Conservation (phyloP, 1,140 invertebrate species). For the Homarus americanus region DNA sequence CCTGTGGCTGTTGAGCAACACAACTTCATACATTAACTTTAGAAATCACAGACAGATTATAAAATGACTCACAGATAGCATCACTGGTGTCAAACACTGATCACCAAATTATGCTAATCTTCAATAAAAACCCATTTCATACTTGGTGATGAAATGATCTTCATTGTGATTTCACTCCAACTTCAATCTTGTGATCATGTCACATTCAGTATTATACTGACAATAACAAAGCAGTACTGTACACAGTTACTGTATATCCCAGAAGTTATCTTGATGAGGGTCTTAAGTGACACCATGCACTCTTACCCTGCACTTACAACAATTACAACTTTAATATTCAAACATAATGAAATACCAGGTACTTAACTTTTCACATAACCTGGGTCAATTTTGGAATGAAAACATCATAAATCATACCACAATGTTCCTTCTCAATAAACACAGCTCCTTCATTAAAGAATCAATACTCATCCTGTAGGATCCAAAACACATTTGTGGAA, state of each 20-base stretch:
- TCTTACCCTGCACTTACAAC: background rate
- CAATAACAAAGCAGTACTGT: background rate
- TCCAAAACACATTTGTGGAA: background rate
- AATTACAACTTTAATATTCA: background rate
- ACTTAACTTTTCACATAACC: background rate
- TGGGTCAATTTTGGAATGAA: conserved; percentile 5
- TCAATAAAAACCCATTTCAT: background rate
- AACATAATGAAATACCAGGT: background rate
- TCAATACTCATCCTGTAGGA: background rate
- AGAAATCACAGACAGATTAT: conserved; percentile 33
- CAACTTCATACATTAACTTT: conserved; percentile 28
- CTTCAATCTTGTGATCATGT: background rate
- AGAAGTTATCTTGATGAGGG: background rate
- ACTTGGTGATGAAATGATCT: background rate
- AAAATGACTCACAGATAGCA: conserved; percentile 1
- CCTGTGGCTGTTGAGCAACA: conserved; percentile 51
- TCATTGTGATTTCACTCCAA: background rate
- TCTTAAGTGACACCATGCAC: background rate
- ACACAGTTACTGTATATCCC: background rate
- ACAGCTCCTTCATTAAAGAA: background rate
- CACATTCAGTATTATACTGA: background rate
- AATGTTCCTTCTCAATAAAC: background rate
- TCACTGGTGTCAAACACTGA: conserved; percentile 15
- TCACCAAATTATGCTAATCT: background rate
- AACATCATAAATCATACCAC: background rate